Conservation (phyloP, 2,797 vertebrate species). For the Oryzias dopingdopingensis region DNA sequence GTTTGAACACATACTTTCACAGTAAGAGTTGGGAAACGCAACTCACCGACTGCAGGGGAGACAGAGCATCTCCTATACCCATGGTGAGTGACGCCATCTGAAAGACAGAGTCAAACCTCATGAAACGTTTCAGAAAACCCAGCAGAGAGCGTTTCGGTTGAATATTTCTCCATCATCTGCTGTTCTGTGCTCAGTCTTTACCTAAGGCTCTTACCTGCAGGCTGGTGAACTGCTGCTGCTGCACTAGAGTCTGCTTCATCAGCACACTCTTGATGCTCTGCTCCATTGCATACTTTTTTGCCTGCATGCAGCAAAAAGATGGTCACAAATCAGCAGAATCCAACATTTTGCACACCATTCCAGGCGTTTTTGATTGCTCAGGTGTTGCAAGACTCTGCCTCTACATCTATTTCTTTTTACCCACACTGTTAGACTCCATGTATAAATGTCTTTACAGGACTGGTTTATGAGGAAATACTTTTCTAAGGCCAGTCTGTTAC, state of each 20-base stretch:
- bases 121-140: background rate
- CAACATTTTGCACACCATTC: background rate
- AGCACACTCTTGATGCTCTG: constrained; percentile 95
- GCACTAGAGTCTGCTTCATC: constrained; percentile 91
- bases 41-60: constrained; percentile 94
- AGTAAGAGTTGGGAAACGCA: background rate
- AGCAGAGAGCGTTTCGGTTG: background rate
- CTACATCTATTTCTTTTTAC: no score
- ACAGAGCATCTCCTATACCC: constrained; percentile 93
- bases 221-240: constrained; percentile 91
- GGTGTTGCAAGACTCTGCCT: no score
- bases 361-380: no score
- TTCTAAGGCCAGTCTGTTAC: constrained; percentile 51
- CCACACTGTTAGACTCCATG: background rate
- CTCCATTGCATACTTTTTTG: constrained; percentile 97
- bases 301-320: constrained; percentile 69
- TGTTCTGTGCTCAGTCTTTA: no score
- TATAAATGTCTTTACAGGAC: no score
- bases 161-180: no score
- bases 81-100: constrained; percentile 95
- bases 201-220: constrained; percentile 80
- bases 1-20: no score
- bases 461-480: no score
- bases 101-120: constrained; percentile 43
- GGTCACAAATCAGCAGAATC: constrained; percentile 2